phyloP scores from a whole-genome alignment of 2,888 invertebrate genomes.

The Lasioglossum malachurum region DNA sequence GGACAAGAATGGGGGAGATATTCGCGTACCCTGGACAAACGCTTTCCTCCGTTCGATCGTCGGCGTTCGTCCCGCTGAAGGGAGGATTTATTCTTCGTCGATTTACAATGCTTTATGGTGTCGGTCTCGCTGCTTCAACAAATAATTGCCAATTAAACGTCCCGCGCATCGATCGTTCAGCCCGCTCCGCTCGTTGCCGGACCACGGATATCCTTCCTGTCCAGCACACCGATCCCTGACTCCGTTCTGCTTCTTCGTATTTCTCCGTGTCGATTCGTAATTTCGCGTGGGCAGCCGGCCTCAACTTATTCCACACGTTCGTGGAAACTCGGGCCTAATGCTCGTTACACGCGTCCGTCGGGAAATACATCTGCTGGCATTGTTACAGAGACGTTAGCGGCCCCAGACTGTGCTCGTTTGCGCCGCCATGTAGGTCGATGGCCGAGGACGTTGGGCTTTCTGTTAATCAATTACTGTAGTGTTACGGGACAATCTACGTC shows the following conservation, averaged over 20 bases:
- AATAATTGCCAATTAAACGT: slow-evolving; percentile 82
- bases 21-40: slow-evolving; percentile 42
- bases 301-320: background rate
- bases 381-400: slow-evolving; percentile 13
- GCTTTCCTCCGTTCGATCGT: slow-evolving; percentile 48
- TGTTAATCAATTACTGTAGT: background rate
- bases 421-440: background rate
- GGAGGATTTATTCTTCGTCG: slow-evolving; percentile 78
- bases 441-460: background rate
- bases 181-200: slow-evolving; percentile 42
- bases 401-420: background rate
- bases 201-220: slow-evolving; percentile 57
- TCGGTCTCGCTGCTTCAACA: slow-evolving; percentile 79
- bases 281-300: slow-evolving; percentile 21
- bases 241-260: slow-evolving; percentile 21
- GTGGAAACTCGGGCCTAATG: background rate
- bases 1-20: slow-evolving; percentile 27
- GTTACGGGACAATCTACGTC: background rate
- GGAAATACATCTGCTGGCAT: background rate
- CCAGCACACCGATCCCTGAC: background rate
- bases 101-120: slow-evolving; percentile 81
- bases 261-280: slow-evolving; percentile 7
- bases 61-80: slow-evolving; percentile 67
- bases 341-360: background rate
- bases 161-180: slow-evolving; percentile 74